Evolutionary conservation across 2,888 invertebrate species (phyloP), one percentile per base, ranked within the genome.

Genomic region (Eustalomyia histrio): DNA sequence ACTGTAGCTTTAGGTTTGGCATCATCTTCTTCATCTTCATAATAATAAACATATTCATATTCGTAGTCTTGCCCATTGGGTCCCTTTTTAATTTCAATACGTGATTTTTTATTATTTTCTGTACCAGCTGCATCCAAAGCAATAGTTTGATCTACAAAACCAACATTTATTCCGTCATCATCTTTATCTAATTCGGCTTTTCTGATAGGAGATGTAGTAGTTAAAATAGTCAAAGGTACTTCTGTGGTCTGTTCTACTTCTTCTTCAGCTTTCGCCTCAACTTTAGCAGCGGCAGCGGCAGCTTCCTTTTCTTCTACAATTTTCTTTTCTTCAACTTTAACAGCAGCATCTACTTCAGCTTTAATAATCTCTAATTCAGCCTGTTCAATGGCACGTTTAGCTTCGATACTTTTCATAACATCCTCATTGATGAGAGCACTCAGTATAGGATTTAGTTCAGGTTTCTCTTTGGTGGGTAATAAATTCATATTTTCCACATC

Each of bases 51-150:
- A 87, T 97, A 97, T 88, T 97, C 97, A 87, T 97, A 97, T 89
- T 97, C 97, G 87, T 97, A 97, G 87, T 97, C 97, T 89, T 96
- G 95, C 1, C 97, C 97, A 86, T 97, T 96, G 1, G 96, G 96
- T 14, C 96, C 97, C 87, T 96, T 97, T 87, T 97, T 96, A 39
- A 97, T 94, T 92, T 96, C 94, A 84, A 95, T 94, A 79, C 95
- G 92, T 0, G 95, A 95, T 84, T 94, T 93, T 80, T 93, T 93
- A 83, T 92, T 93, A 85, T 94, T 94, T 87, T 94, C 95, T 17
- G 94, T 93, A 0, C 94, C 94, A 52, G 94, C 94, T 1, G 93
- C 92, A 81, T 93, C 92, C 21, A 94, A 88, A 67, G 92, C 92
- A n/a, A 92, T 90, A 64, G 92, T 91, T 53, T 93, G 92, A 79